These are phyloP conservation scores for Limnodromus scolopaceus DNA, from an alignment of 2,797 vertebrate species.

Conservation along the genomic window DNA sequence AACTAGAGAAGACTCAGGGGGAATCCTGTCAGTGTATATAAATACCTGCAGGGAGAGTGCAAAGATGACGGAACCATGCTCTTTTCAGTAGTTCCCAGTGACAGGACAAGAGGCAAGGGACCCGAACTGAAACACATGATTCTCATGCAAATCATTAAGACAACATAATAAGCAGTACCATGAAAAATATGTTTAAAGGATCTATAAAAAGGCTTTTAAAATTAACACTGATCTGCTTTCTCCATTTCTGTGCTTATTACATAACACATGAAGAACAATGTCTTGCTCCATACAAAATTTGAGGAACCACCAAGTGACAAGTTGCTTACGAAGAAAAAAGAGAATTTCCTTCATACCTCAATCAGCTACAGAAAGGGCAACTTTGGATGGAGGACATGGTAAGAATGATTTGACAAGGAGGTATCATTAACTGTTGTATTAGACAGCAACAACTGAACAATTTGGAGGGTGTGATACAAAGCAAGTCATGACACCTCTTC, in stretches of 20 bases:
- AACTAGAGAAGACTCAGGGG: not conserved
- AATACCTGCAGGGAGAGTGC: no score
- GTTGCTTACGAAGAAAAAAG: constrained; percentile 24
- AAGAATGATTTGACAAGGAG: not conserved
- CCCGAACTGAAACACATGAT: not conserved
- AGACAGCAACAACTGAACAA: not conserved
- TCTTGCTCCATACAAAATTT: constrained; percentile 50
- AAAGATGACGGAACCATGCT: not conserved
- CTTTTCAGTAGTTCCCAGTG: not conserved
- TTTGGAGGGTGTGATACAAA: not conserved
- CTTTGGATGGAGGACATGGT: not conserved
- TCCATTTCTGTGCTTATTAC: not conserved
- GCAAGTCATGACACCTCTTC: not conserved
- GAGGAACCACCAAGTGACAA: constrained; percentile 74
- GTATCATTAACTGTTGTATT: not conserved
- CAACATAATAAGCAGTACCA: not conserved
- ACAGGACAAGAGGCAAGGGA: not conserved
- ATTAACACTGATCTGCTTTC: not conserved
- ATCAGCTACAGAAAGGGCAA: not conserved
- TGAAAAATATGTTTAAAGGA: not conserved
- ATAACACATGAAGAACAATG: constrained; percentile 67
- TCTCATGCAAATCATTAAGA: not conserved
- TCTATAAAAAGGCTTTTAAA: not conserved
- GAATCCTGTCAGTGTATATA: not conserved
- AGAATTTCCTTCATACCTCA: not conserved